Evolutionary conservation across 1,140 invertebrate genomes (phyloP), one percentile per base, ranked within the genome.

Genomic region (Scaptomyza pallida): DNA sequence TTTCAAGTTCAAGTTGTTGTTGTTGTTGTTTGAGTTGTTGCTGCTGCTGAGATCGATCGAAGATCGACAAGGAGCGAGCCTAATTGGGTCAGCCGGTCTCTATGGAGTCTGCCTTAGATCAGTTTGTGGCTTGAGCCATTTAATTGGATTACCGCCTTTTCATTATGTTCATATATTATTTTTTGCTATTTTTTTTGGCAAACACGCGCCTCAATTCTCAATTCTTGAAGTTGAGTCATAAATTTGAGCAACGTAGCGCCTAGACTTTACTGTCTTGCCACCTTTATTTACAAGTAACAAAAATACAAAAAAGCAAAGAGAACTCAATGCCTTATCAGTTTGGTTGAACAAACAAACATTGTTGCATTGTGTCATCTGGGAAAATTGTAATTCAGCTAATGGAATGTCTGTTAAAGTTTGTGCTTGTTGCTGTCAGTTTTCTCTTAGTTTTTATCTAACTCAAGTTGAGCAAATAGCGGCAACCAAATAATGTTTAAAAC

Each of bases 81-180:
- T 89, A 89, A 89, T 89, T 89, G 86, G 86, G 86, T 89, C 82
- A 88, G 72, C 78, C 59, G 73, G 77, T 74, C 81, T 74, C 81
- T n/a, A 12, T 37, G 33, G 33, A 37, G 33, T 37, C 33, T 12
- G 33, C 33, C n/a, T n/a, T n/a, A n/a, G n/a, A n/a, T 78, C 43
- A 78, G 6, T 9, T 30, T 9, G 60, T 35, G 44, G 67, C 41
- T 47, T 52, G 74, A 72, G 72, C 72, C 82, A 75, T 82, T 82
- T 89, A 89, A 89, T 89, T 89, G 86, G 86, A 89, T 89, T 89
- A 86, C 86, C 86, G 86, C 86, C 86, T 89, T 86, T 89, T 82
- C 67, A 89, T 89, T 89, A 45, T 19, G 41, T 43, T 63, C 33
- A 51, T 52, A 30, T 8, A 41, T 41, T 37, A 17, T 35, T 40